Base-by-base conservation (phyloP, 2,888 invertebrate genomes). In the Neria commutata region DNA sequence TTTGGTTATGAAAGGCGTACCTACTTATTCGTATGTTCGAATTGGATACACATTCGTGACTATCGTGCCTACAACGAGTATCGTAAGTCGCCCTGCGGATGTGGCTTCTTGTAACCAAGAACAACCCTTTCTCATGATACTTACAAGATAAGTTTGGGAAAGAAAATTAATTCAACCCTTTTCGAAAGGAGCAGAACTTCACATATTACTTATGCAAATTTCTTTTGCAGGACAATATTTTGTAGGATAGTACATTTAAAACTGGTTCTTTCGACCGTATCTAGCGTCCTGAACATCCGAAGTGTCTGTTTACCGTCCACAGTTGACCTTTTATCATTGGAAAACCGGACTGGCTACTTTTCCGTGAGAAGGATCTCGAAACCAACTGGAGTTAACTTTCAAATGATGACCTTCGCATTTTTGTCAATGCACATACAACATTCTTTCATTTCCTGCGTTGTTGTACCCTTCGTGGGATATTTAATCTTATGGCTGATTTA, bases 301-400 rank as follows among this genome's bases (percentile, higher is more conserved):
- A n/a, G 5, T 51, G 50, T 40, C 47, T 50, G n/a, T 23, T 48
- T 34, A 26, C 47, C 24, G 58, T 48, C 61, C 57, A 56, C 25
- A 54, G 55, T 58, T 72, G 73, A 72, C 72, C 72, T 71, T 74
- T 70, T 70, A 61, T 58, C 42, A 42, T 19, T 19, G 51, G 51
- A 60, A 66, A 78, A 77, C 78, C 70, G 70, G 77, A 76, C 75
- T 71, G 76, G 71, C 78, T 73, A 73, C 74, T 77, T 76, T 69
- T 71, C 51, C 75, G 77, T 77, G 77, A 75, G 77, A 77, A 78
- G 3, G 37, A 37, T 11, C 19, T 21, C 21, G 6, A 8, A n/a
- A n/a, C 21, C 42, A 14, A 42, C 4, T 42, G 21, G 11, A 29
- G 11, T 8, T 6, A 6, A 11, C 29, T 29, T 6, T 29, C 29